Evolutionary conservation across 2,797 vertebrate species (phyloP), one percentile per base, ranked within the genome.

Genomic region (Enteromius mattozi): DNA sequence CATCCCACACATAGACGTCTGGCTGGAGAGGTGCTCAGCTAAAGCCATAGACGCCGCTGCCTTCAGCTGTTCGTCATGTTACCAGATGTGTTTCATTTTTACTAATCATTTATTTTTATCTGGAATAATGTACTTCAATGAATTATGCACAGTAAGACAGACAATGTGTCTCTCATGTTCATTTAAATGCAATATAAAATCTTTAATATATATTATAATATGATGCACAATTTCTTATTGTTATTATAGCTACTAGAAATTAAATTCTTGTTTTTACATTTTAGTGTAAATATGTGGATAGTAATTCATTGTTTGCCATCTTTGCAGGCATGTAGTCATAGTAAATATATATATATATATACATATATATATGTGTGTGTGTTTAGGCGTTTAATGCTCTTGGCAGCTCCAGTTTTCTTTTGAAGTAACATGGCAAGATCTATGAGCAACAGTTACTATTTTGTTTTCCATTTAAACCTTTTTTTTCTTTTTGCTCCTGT

Each of bases 401-500:
- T 75, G 9, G 30, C 2, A 35, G 72, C 47, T 75, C 42, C n/a
- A 14, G 12, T 0, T 14, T 69, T 68, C 19, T 42, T 75, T 74
- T 75, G 5, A 56, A 68, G 30, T 4, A 33, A 14, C 37, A 47
- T 47, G n/a, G n/a, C 56, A 59, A 49, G n/a, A 13, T 0, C 37
- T n/a, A 37, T 80, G 45, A 68, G 68, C 45, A 61, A 33, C 12
- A 27, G 33, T n/a, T n/a, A n/a, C 5, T 10, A n/a, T 40, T 81
- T 78, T 42, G 49, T 24, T 66, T 56, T 21, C 4, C 13, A 45
- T 80, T 75, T 65, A 45, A 63, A 65, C 14, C 4, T 37, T 33
- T 63, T 17, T 17, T 30, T 61, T 24, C 14, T 27, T 24, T 69
- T 47, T 84, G 86, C 81, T 82, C 59, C 42, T 78, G 77, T 33